Conservation (phyloP, 2,797 vertebrate species). For the Hemitrygon akajei region DNA sequence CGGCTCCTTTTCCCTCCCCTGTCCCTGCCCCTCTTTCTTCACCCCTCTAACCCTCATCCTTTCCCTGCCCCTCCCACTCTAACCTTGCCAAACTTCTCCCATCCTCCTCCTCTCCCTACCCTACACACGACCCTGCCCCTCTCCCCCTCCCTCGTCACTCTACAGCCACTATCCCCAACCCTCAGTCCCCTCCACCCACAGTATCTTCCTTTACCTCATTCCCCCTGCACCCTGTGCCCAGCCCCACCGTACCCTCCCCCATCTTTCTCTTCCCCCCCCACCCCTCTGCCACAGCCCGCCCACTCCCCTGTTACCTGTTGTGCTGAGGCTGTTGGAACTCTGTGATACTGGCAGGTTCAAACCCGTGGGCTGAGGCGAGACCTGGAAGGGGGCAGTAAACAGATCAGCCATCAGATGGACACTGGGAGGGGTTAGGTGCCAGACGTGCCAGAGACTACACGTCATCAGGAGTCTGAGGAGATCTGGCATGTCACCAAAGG, state of each 20-base stretch:
- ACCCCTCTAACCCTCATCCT: background rate
- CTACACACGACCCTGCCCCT: background rate
- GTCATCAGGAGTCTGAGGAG: too few species aligned
- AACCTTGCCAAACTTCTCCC: background rate
- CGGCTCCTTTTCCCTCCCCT: background rate
- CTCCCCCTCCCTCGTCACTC: background rate
- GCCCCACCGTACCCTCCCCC: too few species aligned
- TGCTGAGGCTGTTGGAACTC: slow-evolving; percentile 80
- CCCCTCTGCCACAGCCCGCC: too few species aligned
- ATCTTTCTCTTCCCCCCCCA: background rate
- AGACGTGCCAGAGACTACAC: too few species aligned
- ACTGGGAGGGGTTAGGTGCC: too few species aligned
- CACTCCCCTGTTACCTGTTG: slow-evolving; percentile 64
- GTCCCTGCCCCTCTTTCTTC: background rate
- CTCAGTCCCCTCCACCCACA: too few species aligned
- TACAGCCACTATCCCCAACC: background rate
- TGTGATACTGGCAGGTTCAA: slow-evolving; percentile 65
- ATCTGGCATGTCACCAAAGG: too few species aligned
- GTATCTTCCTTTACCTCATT: too few species aligned
- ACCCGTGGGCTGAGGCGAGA: slow-evolving; percentile 52
- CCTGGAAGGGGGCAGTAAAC: slow-evolving; percentile 43
- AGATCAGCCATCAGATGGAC: too few species aligned
- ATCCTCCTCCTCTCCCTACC: background rate
- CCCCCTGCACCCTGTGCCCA: too few species aligned
- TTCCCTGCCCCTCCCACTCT: background rate